Evolutionary conservation across 2,888 invertebrate genomes (phyloP).

Genomic region (Nemapogon koenigi): DNA sequence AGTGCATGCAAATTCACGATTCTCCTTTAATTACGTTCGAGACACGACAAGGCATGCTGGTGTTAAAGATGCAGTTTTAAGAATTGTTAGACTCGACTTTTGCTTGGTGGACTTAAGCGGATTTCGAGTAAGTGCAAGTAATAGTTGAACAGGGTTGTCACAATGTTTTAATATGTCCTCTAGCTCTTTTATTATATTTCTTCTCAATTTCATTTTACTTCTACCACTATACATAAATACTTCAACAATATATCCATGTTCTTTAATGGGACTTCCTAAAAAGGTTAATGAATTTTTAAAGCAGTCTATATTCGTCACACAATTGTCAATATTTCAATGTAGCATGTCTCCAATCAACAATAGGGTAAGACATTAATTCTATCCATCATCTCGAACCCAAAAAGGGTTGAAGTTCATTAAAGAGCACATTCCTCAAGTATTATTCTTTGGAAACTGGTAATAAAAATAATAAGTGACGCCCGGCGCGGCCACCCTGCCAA

Average conservation of each 20-base stretch:
- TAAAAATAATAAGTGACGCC: conserved; percentile 62
- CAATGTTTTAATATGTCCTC: no score
- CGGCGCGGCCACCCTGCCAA: conserved; percentile 57
- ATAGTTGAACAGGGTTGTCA: conserved; percentile 4
- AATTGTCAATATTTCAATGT: conserved; percentile 5
- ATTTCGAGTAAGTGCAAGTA: conserved; percentile 30
- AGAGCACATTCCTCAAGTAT: conserved; percentile 62
- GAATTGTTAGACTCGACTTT: conserved; percentile 30
- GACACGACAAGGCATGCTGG: conserved; percentile 47
- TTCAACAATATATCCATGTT: no score
- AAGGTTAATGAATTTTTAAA: no score
- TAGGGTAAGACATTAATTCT: conserved; percentile 59
- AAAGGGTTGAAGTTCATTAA: conserved; percentile 65
- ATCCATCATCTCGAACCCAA: conserved; percentile 59
- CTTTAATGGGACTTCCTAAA: no score
- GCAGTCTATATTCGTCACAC: conserved; percentile 4
- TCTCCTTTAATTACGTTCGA: conserved; percentile 54
- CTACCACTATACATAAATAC: no score
- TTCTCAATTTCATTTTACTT: no score
- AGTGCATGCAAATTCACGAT: conserved; percentile 55
- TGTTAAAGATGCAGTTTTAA: conserved; percentile 57
- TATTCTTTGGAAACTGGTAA: conserved; percentile 64
- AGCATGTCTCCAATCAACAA: conserved; percentile 57
- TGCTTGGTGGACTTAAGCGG: conserved; percentile 37
- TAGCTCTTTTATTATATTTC: no score